These are phyloP conservation scores for Brachionus manjavacas DNA, from an alignment of 1,140 invertebrate species.

Conservation along the genomic window DNA sequence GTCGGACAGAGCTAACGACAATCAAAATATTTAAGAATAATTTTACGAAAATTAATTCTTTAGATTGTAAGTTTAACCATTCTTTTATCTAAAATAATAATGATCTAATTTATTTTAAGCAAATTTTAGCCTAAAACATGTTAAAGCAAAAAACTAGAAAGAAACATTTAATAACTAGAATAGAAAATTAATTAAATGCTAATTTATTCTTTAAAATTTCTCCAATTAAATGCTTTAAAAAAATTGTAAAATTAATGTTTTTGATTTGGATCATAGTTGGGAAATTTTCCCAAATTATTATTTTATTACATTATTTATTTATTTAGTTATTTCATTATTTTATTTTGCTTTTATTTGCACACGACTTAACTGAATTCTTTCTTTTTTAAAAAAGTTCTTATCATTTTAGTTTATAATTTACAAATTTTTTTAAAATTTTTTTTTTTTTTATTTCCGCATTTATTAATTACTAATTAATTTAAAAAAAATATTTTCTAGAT, in stretches of 20 bases:
- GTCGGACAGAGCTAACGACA: no score
- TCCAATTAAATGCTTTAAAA: background rate
- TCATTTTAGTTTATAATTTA: background rate
- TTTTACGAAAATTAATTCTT: background rate
- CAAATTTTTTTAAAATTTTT: background rate
- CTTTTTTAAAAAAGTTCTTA: background rate
- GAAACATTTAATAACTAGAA: background rate
- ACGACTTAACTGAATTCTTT: background rate
- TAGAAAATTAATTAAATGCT: background rate
- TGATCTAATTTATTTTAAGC: background rate
- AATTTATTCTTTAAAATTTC: conserved; percentile 5
- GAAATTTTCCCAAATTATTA: background rate
- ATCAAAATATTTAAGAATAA: background rate
- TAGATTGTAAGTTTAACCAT: background rate
- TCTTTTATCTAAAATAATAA: background rate
- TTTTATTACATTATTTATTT: background rate
- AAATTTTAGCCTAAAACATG: background rate
- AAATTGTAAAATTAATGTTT: background rate
- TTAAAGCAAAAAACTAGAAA: background rate
- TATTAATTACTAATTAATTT: background rate
- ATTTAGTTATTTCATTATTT: background rate
- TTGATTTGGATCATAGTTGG: background rate
- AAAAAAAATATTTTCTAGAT: background rate
- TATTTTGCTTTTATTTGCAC: background rate
- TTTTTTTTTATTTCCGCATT: background rate